These are phyloP conservation scores for Psilopsiagon aurifrons DNA, from an alignment of 2,113 vertebrate genomes.

Conservation along the genomic window DNA sequence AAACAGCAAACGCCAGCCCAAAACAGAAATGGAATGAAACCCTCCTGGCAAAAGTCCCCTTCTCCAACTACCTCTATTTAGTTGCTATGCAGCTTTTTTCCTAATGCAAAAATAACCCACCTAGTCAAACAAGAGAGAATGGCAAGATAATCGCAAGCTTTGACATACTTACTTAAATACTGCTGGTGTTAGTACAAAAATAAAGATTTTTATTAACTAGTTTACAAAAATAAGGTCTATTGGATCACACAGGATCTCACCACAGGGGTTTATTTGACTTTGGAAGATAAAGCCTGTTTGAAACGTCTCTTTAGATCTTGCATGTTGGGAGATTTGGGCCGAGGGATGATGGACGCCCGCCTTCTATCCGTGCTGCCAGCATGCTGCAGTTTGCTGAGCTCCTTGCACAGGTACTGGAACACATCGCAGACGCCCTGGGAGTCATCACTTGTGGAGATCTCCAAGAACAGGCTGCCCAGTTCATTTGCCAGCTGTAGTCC, in stretches of 20 bases:
- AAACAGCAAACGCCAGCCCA: neutral
- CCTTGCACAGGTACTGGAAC: conserved; percentile 82
- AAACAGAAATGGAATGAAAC: neutral
- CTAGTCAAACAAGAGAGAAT: neutral
- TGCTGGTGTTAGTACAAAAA: conserved; percentile 76
- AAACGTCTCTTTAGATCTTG: conserved; percentile 85
- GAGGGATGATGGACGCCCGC: conserved; percentile 72
- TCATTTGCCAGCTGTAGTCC: conserved; percentile 80
- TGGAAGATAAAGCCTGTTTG: conserved; percentile 82
- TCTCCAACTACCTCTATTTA: neutral
- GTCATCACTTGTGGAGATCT: conserved; percentile 83
- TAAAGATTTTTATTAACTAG: conserved; percentile 70
- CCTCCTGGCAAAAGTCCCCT: neutral
- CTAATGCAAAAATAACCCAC: neutral
- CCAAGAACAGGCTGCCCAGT: conserved; percentile 79
- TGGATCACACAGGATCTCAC: neutral
- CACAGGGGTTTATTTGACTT: conserved; percentile 66
- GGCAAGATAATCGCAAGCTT: neutral
- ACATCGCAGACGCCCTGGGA: conserved; percentile 78
- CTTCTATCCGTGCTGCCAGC: conserved; percentile 59
- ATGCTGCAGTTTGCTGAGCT: conserved; percentile 79
- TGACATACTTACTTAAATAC: conserved; percentile 48
- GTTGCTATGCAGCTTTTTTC: neutral
- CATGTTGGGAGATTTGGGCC: conserved; percentile 84
- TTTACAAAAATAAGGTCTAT: conserved; percentile 72